A percentile compares a stretch with the other conserved stretches of the same genome.
Conservation (phyloP, 37 sponge, comb jelly and placozoan genomes). For the Amphimedon queenslandica region DNA sequence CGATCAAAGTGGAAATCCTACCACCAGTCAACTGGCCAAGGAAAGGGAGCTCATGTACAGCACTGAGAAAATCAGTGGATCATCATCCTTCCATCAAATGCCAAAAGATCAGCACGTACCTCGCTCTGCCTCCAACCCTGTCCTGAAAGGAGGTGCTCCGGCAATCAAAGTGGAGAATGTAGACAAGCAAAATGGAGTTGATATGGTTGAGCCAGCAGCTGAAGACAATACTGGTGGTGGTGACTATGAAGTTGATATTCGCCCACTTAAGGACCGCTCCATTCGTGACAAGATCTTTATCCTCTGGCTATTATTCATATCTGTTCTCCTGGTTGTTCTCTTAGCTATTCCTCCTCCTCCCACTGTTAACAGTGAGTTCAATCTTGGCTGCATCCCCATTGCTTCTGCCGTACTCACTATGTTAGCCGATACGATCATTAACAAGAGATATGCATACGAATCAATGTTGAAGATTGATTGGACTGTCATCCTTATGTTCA, state of each 20-base stretch:
- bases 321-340: conserved; percentile 43
- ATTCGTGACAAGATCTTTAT: conserved; percentile 48
- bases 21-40: conserved; percentile 44
- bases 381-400: conserved; percentile 77
- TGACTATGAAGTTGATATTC: conserved; percentile 3
- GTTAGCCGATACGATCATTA: conserved; percentile 64
- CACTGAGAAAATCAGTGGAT: background rate
- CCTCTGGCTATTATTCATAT: conserved; percentile 48
- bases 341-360: conserved; percentile 53
- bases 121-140: conserved; percentile 25
- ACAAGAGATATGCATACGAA: conserved; percentile 50
- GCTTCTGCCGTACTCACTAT: conserved; percentile 65
- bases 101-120: background rate
- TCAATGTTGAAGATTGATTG: conserved; percentile 83
- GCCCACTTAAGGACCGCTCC: conserved; percentile 34
- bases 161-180: conserved; percentile 41
- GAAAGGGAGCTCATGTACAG: conserved; percentile 47
- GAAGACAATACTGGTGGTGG: background rate
- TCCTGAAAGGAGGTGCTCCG: conserved; percentile 26
- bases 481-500: conserved; percentile 85
- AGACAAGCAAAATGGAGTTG: background rate
- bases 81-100: background rate
- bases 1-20: conserved; percentile 59
- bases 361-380: conserved; percentile 47
- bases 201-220: background rate